Conservation (phyloP, 2,888 invertebrate species). For the Criorhina ranunculi region DNA sequence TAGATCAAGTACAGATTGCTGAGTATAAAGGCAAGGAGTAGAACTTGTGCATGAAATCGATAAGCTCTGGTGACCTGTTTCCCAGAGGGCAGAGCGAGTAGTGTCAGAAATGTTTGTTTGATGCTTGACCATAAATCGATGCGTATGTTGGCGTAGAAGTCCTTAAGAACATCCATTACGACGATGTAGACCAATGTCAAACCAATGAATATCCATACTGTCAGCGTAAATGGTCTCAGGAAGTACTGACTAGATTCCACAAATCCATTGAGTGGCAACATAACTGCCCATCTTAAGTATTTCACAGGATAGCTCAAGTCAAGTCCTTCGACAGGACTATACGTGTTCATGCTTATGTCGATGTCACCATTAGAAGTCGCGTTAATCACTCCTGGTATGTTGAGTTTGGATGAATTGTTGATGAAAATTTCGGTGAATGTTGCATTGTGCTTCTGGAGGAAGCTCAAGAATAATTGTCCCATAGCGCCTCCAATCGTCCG, state of each 20-base stretch:
- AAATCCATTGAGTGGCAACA: constrained; percentile 41
- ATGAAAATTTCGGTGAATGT: constrained; percentile 10
- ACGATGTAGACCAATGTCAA: constrained; percentile 42
- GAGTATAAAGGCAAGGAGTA: constrained; percentile 43
- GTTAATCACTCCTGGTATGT: background rate
- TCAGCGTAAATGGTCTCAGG: constrained; percentile 18
- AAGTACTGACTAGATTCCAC: constrained; percentile 51
- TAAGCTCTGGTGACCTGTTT: constrained; percentile 14
- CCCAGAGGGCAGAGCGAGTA: constrained; percentile 3
- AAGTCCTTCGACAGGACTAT: background rate
- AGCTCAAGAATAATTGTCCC: constrained; percentile 5
- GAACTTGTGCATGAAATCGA: constrained; percentile 45
- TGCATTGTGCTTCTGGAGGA: constrained; percentile 39
- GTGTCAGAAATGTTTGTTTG: constrained; percentile 28
- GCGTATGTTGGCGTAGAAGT: background rate
- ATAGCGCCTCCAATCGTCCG: constrained; percentile 23
- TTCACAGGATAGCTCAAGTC: constrained; percentile 32
- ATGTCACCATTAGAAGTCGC: constrained; percentile 22
- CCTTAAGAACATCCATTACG: constrained; percentile 37
- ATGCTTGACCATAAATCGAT: constrained; percentile 31
- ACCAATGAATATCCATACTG: constrained; percentile 32
- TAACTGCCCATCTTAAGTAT: background rate
- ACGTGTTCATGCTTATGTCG: constrained; percentile 61
- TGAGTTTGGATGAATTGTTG: constrained; percentile 1
- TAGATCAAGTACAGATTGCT: constrained; percentile 34